These are phyloP conservation scores for Mormoops blainvillei DNA, from an alignment of 2,113 vertebrate genomes.

Conservation along the genomic window DNA sequence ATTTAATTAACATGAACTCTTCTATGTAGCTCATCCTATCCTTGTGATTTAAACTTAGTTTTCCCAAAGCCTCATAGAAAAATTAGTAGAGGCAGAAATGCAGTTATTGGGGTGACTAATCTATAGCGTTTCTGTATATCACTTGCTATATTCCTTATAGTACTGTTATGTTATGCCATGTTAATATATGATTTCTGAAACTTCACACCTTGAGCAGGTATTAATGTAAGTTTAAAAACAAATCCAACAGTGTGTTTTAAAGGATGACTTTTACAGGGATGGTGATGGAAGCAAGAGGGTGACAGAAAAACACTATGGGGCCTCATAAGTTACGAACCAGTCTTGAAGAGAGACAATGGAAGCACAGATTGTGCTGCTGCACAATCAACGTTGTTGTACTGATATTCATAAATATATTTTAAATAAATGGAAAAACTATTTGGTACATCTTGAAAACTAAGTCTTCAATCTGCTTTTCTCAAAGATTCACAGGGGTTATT, in stretches of 20 bases:
- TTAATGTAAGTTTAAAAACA: not conserved
- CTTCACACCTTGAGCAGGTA: not conserved
- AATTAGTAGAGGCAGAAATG: not conserved
- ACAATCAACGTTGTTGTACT: not conserved
- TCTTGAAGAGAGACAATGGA: not conserved
- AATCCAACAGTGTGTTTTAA: not conserved
- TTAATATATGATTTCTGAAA: not conserved
- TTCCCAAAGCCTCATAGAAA: not conserved
- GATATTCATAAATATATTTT: not conserved
- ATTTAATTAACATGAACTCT: not conserved
- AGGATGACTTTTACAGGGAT: not conserved
- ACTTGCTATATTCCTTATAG: not conserved
- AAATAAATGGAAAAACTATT: not conserved
- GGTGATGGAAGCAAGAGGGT: not conserved
- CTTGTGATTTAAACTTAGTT: not conserved
- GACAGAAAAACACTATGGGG: not conserved
- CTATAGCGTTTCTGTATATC: not conserved
- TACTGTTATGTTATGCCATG: not conserved
- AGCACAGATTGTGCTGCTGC: not conserved
- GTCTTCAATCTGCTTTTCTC: not conserved
- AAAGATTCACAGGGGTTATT: not conserved
- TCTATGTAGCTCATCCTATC: not conserved
- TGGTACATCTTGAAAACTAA: not conserved
- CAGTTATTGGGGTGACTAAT: not conserved
- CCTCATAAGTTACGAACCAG: not conserved